Base-by-base conservation (phyloP, 2,888 invertebrate genomes). In the Andrena trimmerana region DNA sequence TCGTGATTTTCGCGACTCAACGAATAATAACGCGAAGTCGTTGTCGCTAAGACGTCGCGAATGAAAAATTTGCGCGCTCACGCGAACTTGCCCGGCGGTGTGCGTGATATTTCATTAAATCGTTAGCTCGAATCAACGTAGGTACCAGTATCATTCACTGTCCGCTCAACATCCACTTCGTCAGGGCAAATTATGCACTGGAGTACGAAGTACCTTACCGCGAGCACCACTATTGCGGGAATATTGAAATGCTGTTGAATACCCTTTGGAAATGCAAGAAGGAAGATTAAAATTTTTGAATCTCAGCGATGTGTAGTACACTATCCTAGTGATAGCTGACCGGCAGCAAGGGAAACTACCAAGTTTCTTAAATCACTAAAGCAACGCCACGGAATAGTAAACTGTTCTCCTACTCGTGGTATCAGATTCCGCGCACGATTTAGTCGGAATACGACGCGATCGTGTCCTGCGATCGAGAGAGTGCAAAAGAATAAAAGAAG, bases 321-420 rank as follows among this genome's bases (percentile, higher is more conserved):
- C 75, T 88, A 83, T 82, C 72, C 68, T 70, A 65, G 65, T 42
- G 76, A 81, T 84, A 90, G 90, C 91, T 90, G 91, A 90, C 90
- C 88, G 84, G 86, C 88, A 88, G 89, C 85, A 86, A 69, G 86
- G 83, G 81, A 83, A 84, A 75, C 83, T 88, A 83, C 82, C 81
- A 76, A 84, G 86, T 89, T 89, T 89, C 89, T 90, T 90, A 91
- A 91, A 91, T 91, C 91, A 90, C 88, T 88, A 87, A 87, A 78
- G 86, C 83, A 74, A 72, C 80, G 54, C 62, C 70, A 52, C 68
- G 72, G 83, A 84, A 83, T 86, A 88, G 87, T 80, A 86, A 85
- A 85, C 82, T 71, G 78, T 77, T 81, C 73, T 77, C 75, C 73
- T 31, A 63, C 67, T 62, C 73, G 36, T 63, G 33, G 69, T 74